These are phyloP conservation scores for Cryptocheilus praepositus DNA, from an alignment of 2,888 invertebrate species.

Conservation along the genomic window DNA sequence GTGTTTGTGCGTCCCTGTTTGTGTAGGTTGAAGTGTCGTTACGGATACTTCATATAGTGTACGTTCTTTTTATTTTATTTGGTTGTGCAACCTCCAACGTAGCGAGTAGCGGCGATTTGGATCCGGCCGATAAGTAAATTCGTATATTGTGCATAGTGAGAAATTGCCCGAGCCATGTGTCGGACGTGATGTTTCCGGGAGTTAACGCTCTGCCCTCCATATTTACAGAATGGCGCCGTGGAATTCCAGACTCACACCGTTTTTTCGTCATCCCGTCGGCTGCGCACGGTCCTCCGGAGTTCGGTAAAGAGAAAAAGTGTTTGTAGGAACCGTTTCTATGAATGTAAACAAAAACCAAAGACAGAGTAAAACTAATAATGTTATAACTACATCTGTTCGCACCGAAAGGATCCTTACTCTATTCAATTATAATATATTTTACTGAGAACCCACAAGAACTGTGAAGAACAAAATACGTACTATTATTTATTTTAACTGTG, in stretches of 20 bases:
- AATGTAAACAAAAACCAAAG: too few relatives aligned
- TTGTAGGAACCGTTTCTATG: too few relatives aligned
- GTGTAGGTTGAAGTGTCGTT: conserved; percentile 13
- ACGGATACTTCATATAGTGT: neutral
- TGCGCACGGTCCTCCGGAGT: conserved; percentile 11
- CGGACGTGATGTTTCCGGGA: conserved; percentile 5
- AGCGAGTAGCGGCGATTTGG: conserved; percentile 17
- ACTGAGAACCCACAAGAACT: too few relatives aligned
- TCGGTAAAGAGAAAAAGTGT: conserved; percentile 18
- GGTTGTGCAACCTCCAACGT: too few relatives aligned
- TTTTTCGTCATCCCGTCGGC: conserved; percentile 26
- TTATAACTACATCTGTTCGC: too few relatives aligned
- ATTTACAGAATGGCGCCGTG: conserved; percentile 44
- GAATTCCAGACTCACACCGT: conserved; percentile 28
- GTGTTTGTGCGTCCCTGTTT: neutral
- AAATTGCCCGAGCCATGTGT: conserved; percentile 9
- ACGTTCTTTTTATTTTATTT: too few relatives aligned
- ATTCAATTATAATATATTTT: too few relatives aligned
- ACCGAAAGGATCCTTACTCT: too few relatives aligned
- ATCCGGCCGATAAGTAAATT: conserved; percentile 23
- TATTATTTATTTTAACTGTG: too few relatives aligned
- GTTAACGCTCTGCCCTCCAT: conserved; percentile 44
- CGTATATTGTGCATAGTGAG: too few relatives aligned
- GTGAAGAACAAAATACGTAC: too few relatives aligned
- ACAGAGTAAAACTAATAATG: too few relatives aligned